Evolutionary conservation across 2,797 vertebrate genomes (phyloP), one percentile per base, ranked within the genome.

Genomic region (Arctocebus calabarensis): DNA sequence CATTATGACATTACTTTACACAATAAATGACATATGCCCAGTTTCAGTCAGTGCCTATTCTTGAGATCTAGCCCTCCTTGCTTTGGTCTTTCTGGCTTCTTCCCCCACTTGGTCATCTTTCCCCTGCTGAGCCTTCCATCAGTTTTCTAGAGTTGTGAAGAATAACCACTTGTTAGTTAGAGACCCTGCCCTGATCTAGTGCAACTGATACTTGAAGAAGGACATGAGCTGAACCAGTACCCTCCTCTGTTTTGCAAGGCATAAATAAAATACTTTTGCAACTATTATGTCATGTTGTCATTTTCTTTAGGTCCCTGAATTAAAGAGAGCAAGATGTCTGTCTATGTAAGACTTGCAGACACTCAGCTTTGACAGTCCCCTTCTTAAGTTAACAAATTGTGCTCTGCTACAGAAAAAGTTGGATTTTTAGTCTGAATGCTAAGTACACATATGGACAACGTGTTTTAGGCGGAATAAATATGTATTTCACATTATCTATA

Each of bases 391-490:
- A 93, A 48, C 40, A 66, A 83, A 66, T 57, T 64, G 3, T 84
- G 87, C 27, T 79, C 20, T 89, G 62, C 27, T 85, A 0, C 52
- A 84, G 66, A 93, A 66, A 29, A 48, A 92, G 59, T 77, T 94
- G 14, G 14, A 66, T 59, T 95, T 96, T 95, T 79, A 82, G 29
- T 84, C 66, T 94, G 52, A 66, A 92, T 86, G 59, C 71, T 4
- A n/a, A 85, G 22, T 77, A 23, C 17, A 68, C 48, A 52, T 45
- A 6, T 10, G 34, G 62, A 96, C 71, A 19, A 59, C 14, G 9
- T 88, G 68, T 77, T 22, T 95, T 81, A 59, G 20, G 16, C 55
- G 59, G 40, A 68, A 85, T 22, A 27, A 17, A 64, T 37, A 37
- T 17, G 27, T 64, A 87, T 62, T 85, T 85, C 5, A 2, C 55